A percentile compares a stretch with the other conserved stretches of the same genome.
Evolutionary conservation across 2,797 vertebrate genomes (phyloP).

Genomic region (Euphonia xanthogaster): DNA sequence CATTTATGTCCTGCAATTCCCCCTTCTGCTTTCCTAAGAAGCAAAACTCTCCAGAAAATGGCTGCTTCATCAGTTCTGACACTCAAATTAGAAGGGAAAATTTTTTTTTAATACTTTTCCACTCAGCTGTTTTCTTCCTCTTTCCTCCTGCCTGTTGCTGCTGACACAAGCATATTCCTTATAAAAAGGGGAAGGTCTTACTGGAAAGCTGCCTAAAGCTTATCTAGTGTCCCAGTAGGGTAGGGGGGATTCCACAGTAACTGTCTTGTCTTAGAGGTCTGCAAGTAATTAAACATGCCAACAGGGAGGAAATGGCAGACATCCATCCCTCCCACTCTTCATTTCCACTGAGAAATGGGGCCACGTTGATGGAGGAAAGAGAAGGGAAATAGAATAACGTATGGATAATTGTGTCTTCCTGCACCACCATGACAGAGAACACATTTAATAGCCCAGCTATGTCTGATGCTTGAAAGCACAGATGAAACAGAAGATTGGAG

Average conservation of each 20-base stretch:
- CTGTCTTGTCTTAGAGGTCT: not conserved
- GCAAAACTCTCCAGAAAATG: constrained; percentile 7
- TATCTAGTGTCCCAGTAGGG: not conserved
- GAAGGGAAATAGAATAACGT: not conserved
- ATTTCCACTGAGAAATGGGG: not conserved
- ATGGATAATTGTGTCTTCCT: not conserved
- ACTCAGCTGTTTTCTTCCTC: constrained; percentile 51
- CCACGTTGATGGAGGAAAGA: not conserved
- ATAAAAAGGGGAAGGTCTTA: constrained; percentile 52
- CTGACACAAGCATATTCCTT: constrained; percentile 29
- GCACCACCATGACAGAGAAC: not conserved
- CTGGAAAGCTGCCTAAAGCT: constrained; percentile 39
- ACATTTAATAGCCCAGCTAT: not conserved
- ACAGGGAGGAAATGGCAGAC: not conserved
- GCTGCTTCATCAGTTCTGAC: constrained; percentile 57
- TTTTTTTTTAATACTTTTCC: constrained; percentile 26
- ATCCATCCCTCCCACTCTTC: not conserved
- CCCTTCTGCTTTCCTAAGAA: constrained; percentile 30
- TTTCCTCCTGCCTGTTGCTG: constrained; percentile 26
- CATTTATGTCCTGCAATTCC: not conserved
- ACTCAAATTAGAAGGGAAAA: constrained; percentile 26
- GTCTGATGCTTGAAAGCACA: not conserved
- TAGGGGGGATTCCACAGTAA: not conserved
- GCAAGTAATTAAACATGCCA: not conserved
- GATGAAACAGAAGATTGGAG: not conserved